Percentiles rank a stretch among this genome's conserved stretches.
These are phyloP conservation scores for Marcusenius ussheri DNA, from an alignment of 2,113 vertebrate genomes.

Conservation along the genomic window DNA sequence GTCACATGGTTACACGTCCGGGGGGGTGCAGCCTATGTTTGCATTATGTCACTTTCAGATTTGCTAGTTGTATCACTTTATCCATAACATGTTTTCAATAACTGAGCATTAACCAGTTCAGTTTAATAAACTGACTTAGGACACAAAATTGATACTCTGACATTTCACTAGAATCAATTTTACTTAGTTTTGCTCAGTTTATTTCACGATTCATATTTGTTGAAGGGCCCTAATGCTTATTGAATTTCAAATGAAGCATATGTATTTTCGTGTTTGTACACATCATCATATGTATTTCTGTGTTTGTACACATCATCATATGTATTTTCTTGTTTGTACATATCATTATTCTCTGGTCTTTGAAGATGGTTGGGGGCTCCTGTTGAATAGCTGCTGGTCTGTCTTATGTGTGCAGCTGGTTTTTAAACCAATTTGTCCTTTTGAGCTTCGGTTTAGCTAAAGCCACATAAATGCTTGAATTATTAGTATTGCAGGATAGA, in stretches of 20 bases:
- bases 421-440: not conserved
- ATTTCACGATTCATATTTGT: not conserved
- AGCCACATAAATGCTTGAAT: not conserved
- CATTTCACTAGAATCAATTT: not conserved
- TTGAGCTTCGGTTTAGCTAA: not conserved
- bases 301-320: not conserved
- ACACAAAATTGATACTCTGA: not conserved
- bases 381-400: not conserved
- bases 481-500: too few relatives aligned
- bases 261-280: not conserved
- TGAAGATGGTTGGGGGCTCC: not conserved
- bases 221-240: not conserved
- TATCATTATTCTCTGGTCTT: not conserved
- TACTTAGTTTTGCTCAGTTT: not conserved
- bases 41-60: not conserved
- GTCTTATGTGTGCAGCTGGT: not conserved
- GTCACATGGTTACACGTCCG: not conserved
- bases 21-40: not conserved
- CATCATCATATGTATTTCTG: not conserved
- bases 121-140: not conserved
- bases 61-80: not conserved
- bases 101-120: not conserved
- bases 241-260: not conserved
- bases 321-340: not conserved
- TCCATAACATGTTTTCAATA: not conserved